Evolutionary conservation across 2,888 invertebrate species (phyloP), one percentile per base, ranked within the genome.

Genomic region (Caenorhabditis angaria): DNA sequence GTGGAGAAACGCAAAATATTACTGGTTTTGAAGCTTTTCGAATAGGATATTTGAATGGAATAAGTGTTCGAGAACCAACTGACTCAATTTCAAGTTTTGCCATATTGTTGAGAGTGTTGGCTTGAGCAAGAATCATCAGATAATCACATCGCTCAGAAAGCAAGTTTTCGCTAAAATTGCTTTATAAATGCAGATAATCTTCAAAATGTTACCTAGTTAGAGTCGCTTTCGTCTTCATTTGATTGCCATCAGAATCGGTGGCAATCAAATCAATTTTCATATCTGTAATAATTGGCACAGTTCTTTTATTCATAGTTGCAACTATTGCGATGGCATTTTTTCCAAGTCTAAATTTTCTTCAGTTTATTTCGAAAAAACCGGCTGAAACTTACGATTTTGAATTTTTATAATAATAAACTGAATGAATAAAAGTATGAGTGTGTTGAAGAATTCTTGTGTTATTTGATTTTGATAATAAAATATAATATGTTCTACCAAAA

Each of bases 81-180:
- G 28, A 64, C 64, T 70, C 70, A n/a, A 70, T 65, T 47, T 70
- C 70, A 41, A 70, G 25, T 14, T 14, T 61, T 6, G 24, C 22
- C 64, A 70, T 60, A 22, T 57, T 50, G 28, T 61, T 53, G 14
- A 70, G 10, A 18, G 65, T 29, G 47, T 70, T 70, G 6, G 70
- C 24, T 25, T 65, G 70, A 18, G 65, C 70, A 20, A 53, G 51
- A 41, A 61, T 61, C 5, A 70, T 51, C 0, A 57, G 53, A 24
- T 70, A 70, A 25, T 70, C 70, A 29, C 70, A 70, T 14, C 65
- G 55, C 14, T 70, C 70, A 25, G 51, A 50, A 6, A 61, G 65
- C 24, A 41, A 18, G 18, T 70, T 64, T 32, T 70, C 70, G 3
- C 70, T 70, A 41, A 22, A 65, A 70, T 41, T 50, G 20, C n/a